Percentiles rank a stretch among this genome's conserved stretches.
Conservation (phyloP, 2,797 vertebrate species). For the Microtus agrestis region DNA sequence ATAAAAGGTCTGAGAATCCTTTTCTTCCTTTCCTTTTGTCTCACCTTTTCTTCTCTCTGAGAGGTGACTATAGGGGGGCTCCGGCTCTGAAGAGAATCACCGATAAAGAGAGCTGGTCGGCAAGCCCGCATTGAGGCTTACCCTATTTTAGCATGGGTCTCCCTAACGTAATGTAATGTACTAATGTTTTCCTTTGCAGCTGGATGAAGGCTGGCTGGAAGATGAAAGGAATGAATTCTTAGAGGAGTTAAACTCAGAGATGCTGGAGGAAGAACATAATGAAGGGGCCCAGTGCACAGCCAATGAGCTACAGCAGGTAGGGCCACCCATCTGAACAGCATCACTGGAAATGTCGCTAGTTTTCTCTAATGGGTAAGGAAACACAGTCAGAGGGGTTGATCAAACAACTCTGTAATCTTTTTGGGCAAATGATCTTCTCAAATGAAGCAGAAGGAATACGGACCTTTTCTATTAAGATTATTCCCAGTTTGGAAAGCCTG, state of each 20-base stretch:
- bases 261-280: conserved; percentile 96
- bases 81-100: conserved; percentile 86
- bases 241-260: conserved; percentile 98
- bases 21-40: conserved; percentile 69
- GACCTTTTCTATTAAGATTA: conserved; percentile 12
- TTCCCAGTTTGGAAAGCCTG: neutral
- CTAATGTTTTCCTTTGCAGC: conserved; percentile 90
- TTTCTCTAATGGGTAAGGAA: conserved; percentile 64
- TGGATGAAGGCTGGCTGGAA: conserved; percentile 98
- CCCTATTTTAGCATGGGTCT: conserved; percentile 83
- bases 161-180: conserved; percentile 84
- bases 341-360: conserved; percentile 55
- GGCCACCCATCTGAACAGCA: conserved; percentile 62
- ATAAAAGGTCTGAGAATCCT: conserved; percentile 86
- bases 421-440: conserved; percentile 50
- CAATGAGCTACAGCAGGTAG: conserved; percentile 93
- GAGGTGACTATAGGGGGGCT: conserved; percentile 75
- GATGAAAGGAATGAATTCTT: conserved; percentile 98
- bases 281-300: conserved; percentile 90
- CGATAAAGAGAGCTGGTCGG: conserved; percentile 86
- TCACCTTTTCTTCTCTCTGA: conserved; percentile 80
- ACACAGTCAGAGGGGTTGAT: conserved; percentile 70
- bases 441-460: conserved; percentile 23
- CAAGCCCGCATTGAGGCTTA: conserved; percentile 83
- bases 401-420: conserved; percentile 60